Evolutionary conservation across 2,888 invertebrate genomes (phyloP).

Genomic region (Callyntrura guangdongensis): DNA sequence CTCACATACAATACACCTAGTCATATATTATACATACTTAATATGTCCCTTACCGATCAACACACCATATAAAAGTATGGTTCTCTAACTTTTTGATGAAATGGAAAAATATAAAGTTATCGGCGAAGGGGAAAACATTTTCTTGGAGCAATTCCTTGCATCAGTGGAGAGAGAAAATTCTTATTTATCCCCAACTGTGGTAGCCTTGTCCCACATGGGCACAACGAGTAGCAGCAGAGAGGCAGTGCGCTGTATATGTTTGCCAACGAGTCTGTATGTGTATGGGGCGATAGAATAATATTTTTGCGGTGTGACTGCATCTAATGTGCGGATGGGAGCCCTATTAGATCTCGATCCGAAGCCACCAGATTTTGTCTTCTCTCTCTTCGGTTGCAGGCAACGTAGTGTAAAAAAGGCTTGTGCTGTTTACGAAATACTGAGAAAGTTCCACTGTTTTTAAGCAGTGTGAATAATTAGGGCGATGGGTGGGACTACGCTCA

Average conservation of each 20-base stretch:
- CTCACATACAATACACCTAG: too few relatives aligned
- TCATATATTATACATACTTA: too few relatives aligned
- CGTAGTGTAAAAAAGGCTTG: not conserved
- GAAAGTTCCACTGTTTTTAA: not conserved
- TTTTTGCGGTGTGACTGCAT: not conserved
- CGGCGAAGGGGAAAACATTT: slow-evolving; percentile 1
- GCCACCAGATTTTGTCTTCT: not conserved
- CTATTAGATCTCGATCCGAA: not conserved
- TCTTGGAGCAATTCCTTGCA: slow-evolving; percentile 57
- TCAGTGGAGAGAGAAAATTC: slow-evolving; percentile 49
- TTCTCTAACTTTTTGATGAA: not conserved
- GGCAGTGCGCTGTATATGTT: not conserved
- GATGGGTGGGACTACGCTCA: not conserved
- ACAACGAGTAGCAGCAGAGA: not conserved
- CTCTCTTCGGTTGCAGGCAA: too few relatives aligned
- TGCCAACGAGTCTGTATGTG: not conserved
- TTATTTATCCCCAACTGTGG: slow-evolving; percentile 33
- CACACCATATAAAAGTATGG: not conserved
- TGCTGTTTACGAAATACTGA: not conserved
- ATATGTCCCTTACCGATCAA: too few relatives aligned
- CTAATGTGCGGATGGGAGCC: not conserved
- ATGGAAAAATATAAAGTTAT: not conserved
- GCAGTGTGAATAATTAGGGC: slow-evolving; percentile 3
- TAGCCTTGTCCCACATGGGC: slow-evolving; percentile 53
- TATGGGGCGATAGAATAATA: not conserved